These are phyloP conservation scores for Listronotus oregonensis DNA, from an alignment of 1,140 invertebrate genomes.

Conservation along the genomic window DNA sequence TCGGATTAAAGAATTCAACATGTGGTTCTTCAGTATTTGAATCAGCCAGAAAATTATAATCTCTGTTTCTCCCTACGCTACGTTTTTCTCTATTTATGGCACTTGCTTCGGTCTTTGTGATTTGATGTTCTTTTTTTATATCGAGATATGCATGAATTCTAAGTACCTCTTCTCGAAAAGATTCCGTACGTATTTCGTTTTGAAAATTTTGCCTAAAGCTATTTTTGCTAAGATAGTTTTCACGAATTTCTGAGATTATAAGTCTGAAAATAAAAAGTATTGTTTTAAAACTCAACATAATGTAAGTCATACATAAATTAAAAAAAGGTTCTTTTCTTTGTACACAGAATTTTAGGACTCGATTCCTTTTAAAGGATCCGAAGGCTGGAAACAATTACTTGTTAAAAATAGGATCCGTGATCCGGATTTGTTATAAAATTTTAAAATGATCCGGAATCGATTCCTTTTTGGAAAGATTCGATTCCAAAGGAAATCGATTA, in stretches of 20 bases:
- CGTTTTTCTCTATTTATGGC: conserved; percentile 37
- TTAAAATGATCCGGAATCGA: too few relatives aligned
- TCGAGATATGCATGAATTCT: conserved; percentile 42
- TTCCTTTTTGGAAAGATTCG: too few relatives aligned
- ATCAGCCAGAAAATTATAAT: conserved; percentile 50
- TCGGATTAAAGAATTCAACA: conserved; percentile 72
- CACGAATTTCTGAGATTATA: conserved; percentile 50
- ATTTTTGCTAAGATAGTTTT: conserved; percentile 46
- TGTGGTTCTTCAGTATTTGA: conserved; percentile 59
- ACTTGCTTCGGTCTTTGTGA: conserved; percentile 1
- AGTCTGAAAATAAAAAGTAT: conserved; percentile 27
- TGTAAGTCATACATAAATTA: too few relatives aligned
- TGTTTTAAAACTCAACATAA: too few relatives aligned
- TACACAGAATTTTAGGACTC: too few relatives aligned
- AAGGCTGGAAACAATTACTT: too few relatives aligned
- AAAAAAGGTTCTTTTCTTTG: too few relatives aligned
- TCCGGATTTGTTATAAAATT: too few relatives aligned
- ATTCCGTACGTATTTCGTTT: conserved; percentile 41
- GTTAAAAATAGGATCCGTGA: too few relatives aligned
- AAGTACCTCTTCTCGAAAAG: conserved; percentile 44
- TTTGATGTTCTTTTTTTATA: neutral
- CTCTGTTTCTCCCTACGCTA: conserved; percentile 29
- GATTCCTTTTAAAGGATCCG: too few relatives aligned
- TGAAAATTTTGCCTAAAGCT: conserved; percentile 46
- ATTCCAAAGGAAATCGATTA: too few relatives aligned